Percentiles rank a stretch among this genome's conserved stretches.
Evolutionary conservation across 2,113 vertebrate species (phyloP).

Genomic region (Brevimyrus niger): DNA sequence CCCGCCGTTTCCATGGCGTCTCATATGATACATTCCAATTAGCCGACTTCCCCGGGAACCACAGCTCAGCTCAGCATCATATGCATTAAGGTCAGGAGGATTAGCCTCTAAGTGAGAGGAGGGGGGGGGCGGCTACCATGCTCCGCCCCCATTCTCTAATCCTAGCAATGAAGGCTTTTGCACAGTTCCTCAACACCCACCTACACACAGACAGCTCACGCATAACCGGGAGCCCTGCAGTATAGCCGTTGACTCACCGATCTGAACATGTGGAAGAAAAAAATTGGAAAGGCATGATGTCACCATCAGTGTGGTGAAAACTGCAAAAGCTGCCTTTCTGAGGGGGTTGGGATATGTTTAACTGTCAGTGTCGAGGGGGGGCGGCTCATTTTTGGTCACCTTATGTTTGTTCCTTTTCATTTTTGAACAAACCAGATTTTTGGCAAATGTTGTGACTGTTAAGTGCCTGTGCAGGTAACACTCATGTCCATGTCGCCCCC

Average conservation of each 20-base stretch:
- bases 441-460: background rate
- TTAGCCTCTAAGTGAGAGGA: background rate
- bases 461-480: background rate
- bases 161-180: background rate
- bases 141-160: slow-evolving; percentile 35
- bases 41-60: slow-evolving; percentile 39
- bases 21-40: slow-evolving; percentile 53
- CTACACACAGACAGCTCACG: slow-evolving; percentile 8
- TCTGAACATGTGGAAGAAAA: background rate
- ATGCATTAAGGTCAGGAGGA: slow-evolving; percentile 29
- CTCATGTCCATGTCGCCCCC: background rate
- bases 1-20: slow-evolving; percentile 46
- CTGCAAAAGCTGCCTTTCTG: background rate
- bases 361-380: background rate
- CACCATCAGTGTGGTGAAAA: background rate
- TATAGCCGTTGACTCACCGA: slow-evolving; percentile 7
- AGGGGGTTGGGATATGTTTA: background rate
- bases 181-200: background rate
- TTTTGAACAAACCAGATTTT: background rate
- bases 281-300: background rate
- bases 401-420: background rate
- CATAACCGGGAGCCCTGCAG: slow-evolving; percentile 21
- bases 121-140: background rate
- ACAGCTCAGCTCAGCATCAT: slow-evolving; percentile 19
- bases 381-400: background rate